Base-by-base conservation (phyloP, 2,113 vertebrate species). In the Cephalopholis sonnerati region DNA sequence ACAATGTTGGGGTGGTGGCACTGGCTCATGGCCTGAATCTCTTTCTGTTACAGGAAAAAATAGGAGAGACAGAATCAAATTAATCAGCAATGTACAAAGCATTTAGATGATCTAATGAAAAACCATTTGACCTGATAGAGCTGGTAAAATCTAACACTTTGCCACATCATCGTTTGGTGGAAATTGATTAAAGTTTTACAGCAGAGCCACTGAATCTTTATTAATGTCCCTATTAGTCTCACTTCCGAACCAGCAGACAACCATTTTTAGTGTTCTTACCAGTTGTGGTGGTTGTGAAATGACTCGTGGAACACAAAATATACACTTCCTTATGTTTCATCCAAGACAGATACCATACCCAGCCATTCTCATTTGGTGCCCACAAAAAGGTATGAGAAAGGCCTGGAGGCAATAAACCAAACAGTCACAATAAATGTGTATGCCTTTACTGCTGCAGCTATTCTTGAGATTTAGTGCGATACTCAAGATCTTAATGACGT, bases 1-100 rank as follows among this genome's bases (percentile, higher is more conserved):
- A 99, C 98, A 36, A 99, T 98, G 90, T 99, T 99, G 81, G 97
- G 98, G 85, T 99, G 98, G 92, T 99, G 97, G 92, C 98, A 99
- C 91, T 99, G 98, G 91, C 98, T 99, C 98, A 99, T 99, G 55
- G 95, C 95, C 74, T 96, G 95, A 67, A 98, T 94, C 88, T 94
- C 93, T 93, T 94, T 94, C 93, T 94, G 88, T 85, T 16, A 22
- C 41, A 77, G 54, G 48, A 51, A 93, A 84, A 92, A 85, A 18
- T 46, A 9, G 0, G 65, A 74, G 53, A 64, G 20, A 84, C 46
- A 44, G 5, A 44, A 59, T 16, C 2, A 2, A 72, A 46, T 48
- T 25, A 24, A 71, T 54, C 24, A 50, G 9, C 53, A n/a, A 3
- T 4, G 44, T 50, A 36, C 41, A 59, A 25, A 54, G 18, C 17